Evolutionary conservation across 2,888 invertebrate genomes (phyloP).

Genomic region (Agrotis puta): DNA sequence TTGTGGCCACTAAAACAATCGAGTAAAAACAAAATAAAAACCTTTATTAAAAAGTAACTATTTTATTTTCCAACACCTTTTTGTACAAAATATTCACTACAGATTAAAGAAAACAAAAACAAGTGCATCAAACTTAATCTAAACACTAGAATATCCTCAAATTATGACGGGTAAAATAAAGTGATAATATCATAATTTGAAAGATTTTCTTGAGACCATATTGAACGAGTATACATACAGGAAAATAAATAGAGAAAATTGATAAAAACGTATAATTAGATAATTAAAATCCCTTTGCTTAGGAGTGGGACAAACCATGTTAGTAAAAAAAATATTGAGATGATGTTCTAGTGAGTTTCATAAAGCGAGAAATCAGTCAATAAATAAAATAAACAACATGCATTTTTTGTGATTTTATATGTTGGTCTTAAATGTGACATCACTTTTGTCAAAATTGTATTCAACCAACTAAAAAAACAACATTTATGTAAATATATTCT

Average conservation of each 20-base stretch:
- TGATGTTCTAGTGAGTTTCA: slow-evolving; percentile 4
- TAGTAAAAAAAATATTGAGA: neutral
- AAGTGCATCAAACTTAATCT: slow-evolving; percentile 38
- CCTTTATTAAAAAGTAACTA: neutral
- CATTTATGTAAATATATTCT: neutral
- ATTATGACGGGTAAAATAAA: neutral
- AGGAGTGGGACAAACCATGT: too few relatives aligned
- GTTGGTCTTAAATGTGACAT: neutral
- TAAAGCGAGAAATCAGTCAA: neutral
- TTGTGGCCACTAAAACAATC: neutral
- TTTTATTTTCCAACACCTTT: slow-evolving; percentile 57
- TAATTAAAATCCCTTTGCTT: too few relatives aligned
- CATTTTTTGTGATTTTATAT: too few relatives aligned
- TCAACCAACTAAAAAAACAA: neutral
- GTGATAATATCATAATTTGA: slow-evolving; percentile 15
- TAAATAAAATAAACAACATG: neutral
- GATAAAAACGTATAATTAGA: neutral
- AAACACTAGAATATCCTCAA: neutral
- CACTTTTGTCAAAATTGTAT: too few relatives aligned
- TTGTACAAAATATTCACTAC: slow-evolving; percentile 37
- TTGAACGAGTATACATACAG: neutral
- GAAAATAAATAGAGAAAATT: neutral
- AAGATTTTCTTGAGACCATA: slow-evolving; percentile 23
- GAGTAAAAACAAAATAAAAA: slow-evolving; percentile 14
- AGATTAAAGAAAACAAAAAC: slow-evolving; percentile 11